phyloP scores from a whole-genome alignment of 2,888 invertebrate genomes.

The Tiphia femorata region DNA sequence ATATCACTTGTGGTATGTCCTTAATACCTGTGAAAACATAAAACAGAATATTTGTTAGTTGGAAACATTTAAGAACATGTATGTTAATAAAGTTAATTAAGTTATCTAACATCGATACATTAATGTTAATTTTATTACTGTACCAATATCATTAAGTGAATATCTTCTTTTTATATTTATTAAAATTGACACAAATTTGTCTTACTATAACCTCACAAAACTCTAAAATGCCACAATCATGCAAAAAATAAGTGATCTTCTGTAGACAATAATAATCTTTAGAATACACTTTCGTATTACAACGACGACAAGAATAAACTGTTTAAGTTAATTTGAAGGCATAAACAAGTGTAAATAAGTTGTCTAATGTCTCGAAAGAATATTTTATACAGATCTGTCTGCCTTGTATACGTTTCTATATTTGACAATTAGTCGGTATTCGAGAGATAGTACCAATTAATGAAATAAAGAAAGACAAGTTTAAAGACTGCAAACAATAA shows the following conservation, averaged over 20 bases:
- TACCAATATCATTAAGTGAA: too few species aligned
- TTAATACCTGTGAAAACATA: conserved; percentile 24
- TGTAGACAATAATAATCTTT: neutral
- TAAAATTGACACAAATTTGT: neutral
- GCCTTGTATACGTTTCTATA: too few species aligned
- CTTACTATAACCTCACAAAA: neutral
- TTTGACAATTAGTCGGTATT: too few species aligned
- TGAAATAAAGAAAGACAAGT: neutral
- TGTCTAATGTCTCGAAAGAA: too few species aligned
- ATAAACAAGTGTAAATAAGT: too few species aligned
- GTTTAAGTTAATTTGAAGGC: too few species aligned
- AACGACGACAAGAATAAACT: too few species aligned
- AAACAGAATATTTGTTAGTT: conserved; percentile 4
- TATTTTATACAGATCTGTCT: too few species aligned
- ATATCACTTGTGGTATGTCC: conserved; percentile 21
- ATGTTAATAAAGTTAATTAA: neutral
- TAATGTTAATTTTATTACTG: neutral
- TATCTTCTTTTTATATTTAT: neutral
- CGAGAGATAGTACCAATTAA: too few species aligned
- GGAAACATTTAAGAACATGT: neutral
- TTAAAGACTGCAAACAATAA: too few species aligned
- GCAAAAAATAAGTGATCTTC: neutral
- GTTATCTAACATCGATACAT: neutral
- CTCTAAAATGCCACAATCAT: neutral
- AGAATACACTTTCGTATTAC: neutral